Evolutionary conservation across 2,797 vertebrate species (phyloP), one percentile per base, ranked within the genome.

Genomic region (Enoplosus armatus): DNA sequence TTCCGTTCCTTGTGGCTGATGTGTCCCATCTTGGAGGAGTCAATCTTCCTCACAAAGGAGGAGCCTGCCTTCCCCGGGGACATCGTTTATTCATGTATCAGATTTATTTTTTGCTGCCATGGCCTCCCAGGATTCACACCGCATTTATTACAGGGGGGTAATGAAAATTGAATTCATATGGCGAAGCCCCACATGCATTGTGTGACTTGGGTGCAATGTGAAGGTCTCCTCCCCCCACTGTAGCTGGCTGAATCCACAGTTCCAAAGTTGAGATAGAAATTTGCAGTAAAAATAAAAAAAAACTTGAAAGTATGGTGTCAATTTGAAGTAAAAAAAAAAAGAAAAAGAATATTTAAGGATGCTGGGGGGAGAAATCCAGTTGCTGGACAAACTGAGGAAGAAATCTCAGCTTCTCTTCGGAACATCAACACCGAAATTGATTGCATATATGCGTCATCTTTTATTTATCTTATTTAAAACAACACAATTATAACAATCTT

Each of bases 21-120:
- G 92, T 90, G 90, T 91, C 93, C 93, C 92, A 90, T 95, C 93
- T 90, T 93, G 87, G 89, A 93, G 90, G 90, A 95, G 93, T 96
- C 94, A 93, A 95, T 94, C 95, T 94, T 92, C 92, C 84, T 91
- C 93, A 94, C 89, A 93, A 93, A 94, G 93, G 93, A 94, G 93
- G 90, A 92, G 92, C 76, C 82, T 84, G 75, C 89, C 91, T 90
- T 91, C 93, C 94, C 92, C 24, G 20, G 93, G 86, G 89, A 93
- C 93, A 94, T 95, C 70, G 90, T 87, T 95, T 95, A 95, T 96
- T 95, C 94, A 93, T 95, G 93, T 95, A 91, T 95, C 93, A 93
- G 94, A 93, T 95, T 94, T 94, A 94, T 94, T 94, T 94, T 95
- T 91, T 90, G 92, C 92, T 87, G 86, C 92, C 89, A 85, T 68